Percentiles rank a stretch among this genome's conserved stretches.
Conservation (phyloP, 2,888 invertebrate species). For the Aphidoletes aphidimyza region DNA sequence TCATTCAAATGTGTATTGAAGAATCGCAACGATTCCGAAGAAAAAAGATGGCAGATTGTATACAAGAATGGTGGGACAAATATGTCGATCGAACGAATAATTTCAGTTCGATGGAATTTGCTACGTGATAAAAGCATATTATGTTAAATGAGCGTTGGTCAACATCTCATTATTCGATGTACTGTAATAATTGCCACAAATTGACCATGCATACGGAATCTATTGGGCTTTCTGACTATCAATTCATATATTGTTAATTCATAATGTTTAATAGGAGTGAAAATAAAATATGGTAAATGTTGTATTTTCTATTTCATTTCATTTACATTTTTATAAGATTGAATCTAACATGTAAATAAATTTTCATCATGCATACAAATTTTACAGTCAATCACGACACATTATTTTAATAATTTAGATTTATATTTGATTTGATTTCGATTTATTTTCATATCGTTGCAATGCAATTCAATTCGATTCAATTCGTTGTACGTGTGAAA, state of each 20-base stretch:
- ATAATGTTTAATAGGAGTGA: background rate
- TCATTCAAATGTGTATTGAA: constrained; percentile 66
- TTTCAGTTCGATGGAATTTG: constrained; percentile 52
- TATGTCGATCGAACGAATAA: constrained; percentile 55
- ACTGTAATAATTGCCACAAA: too few species aligned
- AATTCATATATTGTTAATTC: background rate
- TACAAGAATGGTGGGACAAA: constrained; percentile 67
- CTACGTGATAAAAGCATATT: background rate
- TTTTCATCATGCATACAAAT: background rate
- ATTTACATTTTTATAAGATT: constrained; percentile 5
- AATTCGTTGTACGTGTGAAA: too few species aligned
- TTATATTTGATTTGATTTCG: background rate
- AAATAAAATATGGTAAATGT: background rate
- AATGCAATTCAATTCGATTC: too few species aligned
- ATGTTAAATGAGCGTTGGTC: background rate
- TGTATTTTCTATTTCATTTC: background rate
- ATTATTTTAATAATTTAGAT: background rate
- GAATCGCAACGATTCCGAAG: constrained; percentile 66
- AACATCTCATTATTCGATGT: too few species aligned
- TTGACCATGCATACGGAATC: too few species aligned
- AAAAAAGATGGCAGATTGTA: constrained; percentile 65
- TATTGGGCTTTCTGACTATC: too few species aligned
- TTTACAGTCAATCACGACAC: background rate
- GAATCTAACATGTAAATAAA: background rate
- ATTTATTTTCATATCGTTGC: too few species aligned